phyloP scores from a whole-genome alignment of 30 jellyfish, hydroid and myxozoan genomes.

The Hydractinia echinata region DNA sequence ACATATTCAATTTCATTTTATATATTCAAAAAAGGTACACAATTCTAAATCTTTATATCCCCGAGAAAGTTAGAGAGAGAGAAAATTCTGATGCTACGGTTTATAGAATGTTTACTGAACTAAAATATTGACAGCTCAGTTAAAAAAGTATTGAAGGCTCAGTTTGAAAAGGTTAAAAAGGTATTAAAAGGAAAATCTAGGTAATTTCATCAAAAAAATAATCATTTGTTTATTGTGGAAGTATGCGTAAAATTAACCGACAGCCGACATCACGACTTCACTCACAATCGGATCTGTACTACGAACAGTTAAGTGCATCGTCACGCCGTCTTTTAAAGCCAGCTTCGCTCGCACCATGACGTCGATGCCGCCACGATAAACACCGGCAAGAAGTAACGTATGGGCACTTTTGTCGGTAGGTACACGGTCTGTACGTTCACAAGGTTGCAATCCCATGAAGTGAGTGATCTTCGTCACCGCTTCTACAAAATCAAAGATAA shows the following conservation, averaged over 20 bases:
- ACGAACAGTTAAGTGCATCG: slow-evolving; percentile 96
- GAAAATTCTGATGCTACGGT: no score
- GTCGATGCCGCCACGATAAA: slow-evolving; percentile 93
- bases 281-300: slow-evolving; percentile 77
- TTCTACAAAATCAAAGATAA: slow-evolving; percentile 30
- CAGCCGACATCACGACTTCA: slow-evolving; percentile 97
- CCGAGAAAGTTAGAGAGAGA: no score
- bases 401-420: slow-evolving; percentile 87
- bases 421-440: slow-evolving; percentile 96
- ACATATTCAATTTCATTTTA: no score
- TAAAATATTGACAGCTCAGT: no score
- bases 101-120: no score
- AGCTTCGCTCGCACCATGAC: slow-evolving; percentile 89
- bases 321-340: slow-evolving; percentile 89
- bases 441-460: slow-evolving; percentile 93
- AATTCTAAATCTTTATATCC: no score
- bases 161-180: no score
- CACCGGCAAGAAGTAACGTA: slow-evolving; percentile 94
- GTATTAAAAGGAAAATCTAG: no score
- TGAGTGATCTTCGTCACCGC: slow-evolving; percentile 88
- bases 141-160: no score
- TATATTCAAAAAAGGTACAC: no score
- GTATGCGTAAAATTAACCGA: slow-evolving; percentile 41
- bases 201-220: no score
- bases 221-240: no score